Evolutionary conservation across 35 echinoderm and acorn worm genomes (phyloP), one percentile per base, ranked within the genome.

Genomic region (Nesometra sesokonis): DNA sequence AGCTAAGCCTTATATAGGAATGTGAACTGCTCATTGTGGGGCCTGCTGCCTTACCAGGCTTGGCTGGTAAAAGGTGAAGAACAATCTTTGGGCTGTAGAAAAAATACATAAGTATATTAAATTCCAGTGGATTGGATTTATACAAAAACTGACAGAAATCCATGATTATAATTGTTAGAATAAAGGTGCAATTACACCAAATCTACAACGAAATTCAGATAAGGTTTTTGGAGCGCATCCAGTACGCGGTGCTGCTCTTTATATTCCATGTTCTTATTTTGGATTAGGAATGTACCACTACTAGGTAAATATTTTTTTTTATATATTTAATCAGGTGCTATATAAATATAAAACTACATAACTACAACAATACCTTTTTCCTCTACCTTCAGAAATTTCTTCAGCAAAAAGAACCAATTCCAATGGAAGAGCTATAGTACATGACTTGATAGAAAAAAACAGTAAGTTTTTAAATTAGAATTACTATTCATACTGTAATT

Each of bases 11-110:
- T 11, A 94, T 90, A 77, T 90, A 90, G 0, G 93, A 87, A 77
- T 94, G 79, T 5, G 19, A 11, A 80, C 88, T 94, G 57, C 80
- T 87, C 89, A 94, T 90, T 17, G 85, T 85, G 0, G 93, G 93
- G 0, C 93, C 93, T 34, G 81, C 88, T 13, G 79, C 31, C 57
- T 94, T 94, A 33, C 52, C 77, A 27, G 88, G 85, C 11, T 79
- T 21, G 33, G 93, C 17, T 46, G 93, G 80, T 23, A 90, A 81
- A 3, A 94, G 81, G 35, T 94, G 88, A 29, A 90, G 30, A 8
- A 87, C 88, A 57, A 94, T 82, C 86, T 84, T 86, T n/a, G 85
- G 85, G 36, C 85, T 87, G 76, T 0, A 83, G 38, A 43, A 43
- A 43, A 43, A n/a, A n/a, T 43, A 15, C 4, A 43, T 4, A 43